Percentiles rank a stretch among this genome's conserved stretches.
These are phyloP conservation scores for Cynocephalus volans DNA, from an alignment of 2,113 vertebrate species.

Conservation along the genomic window DNA sequence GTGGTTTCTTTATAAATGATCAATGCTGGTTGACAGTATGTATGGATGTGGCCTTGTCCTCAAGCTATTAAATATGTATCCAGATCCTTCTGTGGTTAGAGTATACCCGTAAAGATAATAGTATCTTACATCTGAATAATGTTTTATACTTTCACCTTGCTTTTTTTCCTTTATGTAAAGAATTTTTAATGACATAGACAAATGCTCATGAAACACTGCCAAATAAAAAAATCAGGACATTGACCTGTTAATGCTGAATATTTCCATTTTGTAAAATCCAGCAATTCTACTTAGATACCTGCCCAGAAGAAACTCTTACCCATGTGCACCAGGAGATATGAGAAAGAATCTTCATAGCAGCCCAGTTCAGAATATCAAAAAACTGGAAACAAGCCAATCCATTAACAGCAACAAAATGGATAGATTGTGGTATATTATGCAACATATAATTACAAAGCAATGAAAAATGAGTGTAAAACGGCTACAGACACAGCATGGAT, in stretches of 20 bases:
- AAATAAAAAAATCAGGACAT: neutral
- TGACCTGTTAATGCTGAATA: neutral
- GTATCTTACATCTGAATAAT: neutral
- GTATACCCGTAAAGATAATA: neutral
- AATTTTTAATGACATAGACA: neutral
- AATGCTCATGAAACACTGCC: neutral
- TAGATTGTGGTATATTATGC: neutral
- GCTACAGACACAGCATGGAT: neutral
- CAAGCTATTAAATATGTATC: neutral
- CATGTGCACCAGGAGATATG: neutral
- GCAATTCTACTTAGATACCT: neutral
- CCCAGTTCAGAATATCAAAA: neutral
- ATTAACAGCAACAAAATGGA: neutral
- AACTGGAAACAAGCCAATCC: neutral
- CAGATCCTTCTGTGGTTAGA: constrained; percentile 16
- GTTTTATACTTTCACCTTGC: neutral
- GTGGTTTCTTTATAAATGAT: neutral
- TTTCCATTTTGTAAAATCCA: neutral
- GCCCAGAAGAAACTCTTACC: neutral
- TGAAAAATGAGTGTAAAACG: neutral
- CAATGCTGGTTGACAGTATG: neutral
- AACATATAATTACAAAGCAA: neutral
- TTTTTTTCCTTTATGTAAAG: neutral
- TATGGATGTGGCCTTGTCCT: neutral
- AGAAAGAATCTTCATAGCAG: neutral